phyloP scores from a whole-genome alignment of 2,113 vertebrate genomes.

The Miniopterus natalensis region DNA sequence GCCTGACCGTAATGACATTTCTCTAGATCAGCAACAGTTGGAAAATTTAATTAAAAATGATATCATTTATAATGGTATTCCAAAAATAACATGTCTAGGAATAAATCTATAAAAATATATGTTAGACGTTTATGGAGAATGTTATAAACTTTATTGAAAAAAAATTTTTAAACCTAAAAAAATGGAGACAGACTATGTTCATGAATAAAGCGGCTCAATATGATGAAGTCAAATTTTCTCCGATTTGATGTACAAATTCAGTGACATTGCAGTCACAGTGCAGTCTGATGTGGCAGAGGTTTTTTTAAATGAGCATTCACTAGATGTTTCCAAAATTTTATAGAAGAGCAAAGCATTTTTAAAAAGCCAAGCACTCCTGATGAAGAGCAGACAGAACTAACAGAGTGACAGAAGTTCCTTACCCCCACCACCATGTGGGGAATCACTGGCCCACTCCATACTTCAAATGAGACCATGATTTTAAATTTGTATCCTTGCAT shows the following conservation, averaged over 20 bases:
- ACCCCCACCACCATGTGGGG: too few relatives aligned
- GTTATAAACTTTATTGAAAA: slow-evolving; percentile 20
- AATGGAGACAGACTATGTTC: not conserved
- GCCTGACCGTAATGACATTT: not conserved
- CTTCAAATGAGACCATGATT: not conserved
- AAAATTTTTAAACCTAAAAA: not conserved
- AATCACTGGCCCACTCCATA: not conserved
- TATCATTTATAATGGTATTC: not conserved
- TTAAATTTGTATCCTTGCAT: not conserved
- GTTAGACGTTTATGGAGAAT: not conserved
- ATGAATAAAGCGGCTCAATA: not conserved
- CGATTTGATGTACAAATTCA: not conserved
- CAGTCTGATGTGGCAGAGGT: too few relatives aligned
- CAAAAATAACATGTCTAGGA: slow-evolving; percentile 24
- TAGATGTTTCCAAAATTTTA: not conserved
- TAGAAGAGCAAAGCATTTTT: too few relatives aligned
- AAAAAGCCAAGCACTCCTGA: too few relatives aligned
- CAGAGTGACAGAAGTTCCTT: not conserved
- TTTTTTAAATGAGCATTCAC: too few relatives aligned
- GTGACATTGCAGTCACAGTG: not conserved
- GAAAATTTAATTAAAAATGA: slow-evolving; percentile 35
- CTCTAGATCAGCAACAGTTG: not conserved
- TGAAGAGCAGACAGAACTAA: too few relatives aligned
- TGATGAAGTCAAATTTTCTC: not conserved
- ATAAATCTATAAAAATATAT: slow-evolving; percentile 40